Evolutionary conservation across 2,113 vertebrate genomes (phyloP).

Genomic region (Pseudonaja textilis): DNA sequence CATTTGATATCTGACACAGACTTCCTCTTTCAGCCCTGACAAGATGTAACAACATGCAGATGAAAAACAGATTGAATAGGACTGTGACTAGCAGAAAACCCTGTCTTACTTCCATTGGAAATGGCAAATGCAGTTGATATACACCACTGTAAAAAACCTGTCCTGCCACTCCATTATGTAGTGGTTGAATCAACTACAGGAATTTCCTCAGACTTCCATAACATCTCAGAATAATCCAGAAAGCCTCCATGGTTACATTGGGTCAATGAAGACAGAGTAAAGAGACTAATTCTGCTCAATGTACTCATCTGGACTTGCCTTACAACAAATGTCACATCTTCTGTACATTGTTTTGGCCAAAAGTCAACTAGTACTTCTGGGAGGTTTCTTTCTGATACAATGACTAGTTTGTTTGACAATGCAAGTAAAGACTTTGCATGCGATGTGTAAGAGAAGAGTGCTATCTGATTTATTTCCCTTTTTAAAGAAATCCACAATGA

Average conservation of each 20-base stretch:
- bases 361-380: not conserved
- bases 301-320: not conserved
- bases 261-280: not conserved
- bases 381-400: not conserved
- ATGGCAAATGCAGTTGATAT: not conserved
- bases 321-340: not conserved
- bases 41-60: not conserved
- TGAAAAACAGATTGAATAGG: not conserved
- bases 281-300: not conserved
- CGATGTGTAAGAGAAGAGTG: not conserved
- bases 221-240: not conserved
- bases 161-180: not conserved
- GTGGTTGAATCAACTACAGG: not conserved
- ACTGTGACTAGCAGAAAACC: not conserved
- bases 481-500: not conserved
- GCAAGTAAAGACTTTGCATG: not conserved
- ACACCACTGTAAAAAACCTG: not conserved
- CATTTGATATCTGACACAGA: not conserved
- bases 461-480: not conserved
- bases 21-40: not conserved
- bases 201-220: not conserved
- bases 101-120: not conserved
- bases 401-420: not conserved
- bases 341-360: not conserved
- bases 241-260: not conserved